Evolutionary conservation across 1,140 invertebrate genomes (phyloP).

Genomic region (Pissodes strobi): DNA sequence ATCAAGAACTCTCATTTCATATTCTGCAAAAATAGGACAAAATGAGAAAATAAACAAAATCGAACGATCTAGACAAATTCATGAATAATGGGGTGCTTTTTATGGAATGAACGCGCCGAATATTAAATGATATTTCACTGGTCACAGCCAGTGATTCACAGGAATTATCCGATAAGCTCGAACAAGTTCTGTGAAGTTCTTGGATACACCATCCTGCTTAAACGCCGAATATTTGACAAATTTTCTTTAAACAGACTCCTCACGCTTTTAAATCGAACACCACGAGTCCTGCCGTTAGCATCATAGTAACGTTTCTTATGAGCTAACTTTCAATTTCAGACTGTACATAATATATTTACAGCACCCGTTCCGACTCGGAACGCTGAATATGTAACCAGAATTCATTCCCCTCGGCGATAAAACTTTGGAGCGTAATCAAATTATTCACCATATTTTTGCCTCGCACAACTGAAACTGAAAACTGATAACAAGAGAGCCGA

Average conservation of each 20-base stretch:
- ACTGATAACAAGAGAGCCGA: conserved; percentile 42
- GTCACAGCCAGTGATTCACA: conserved; percentile 33
- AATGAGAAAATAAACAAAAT: too few species aligned
- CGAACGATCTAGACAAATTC: too few species aligned
- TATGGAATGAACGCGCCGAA: conserved; percentile 27
- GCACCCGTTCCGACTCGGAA: conserved; percentile 16
- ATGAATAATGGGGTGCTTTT: too few species aligned
- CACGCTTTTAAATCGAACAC: conserved; percentile 41
- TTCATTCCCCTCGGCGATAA: conserved; percentile 48
- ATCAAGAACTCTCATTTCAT: too few species aligned
- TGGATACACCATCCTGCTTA: too few species aligned
- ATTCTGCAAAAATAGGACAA: too few species aligned
- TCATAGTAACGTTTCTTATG: conserved; percentile 34
- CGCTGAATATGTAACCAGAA: conserved; percentile 40
- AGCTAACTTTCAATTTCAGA: conserved; percentile 52
- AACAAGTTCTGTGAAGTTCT: conserved; percentile 32
- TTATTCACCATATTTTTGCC: conserved; percentile 51
- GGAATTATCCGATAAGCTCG: conserved; percentile 29
- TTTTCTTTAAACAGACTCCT: conserved; percentile 40
- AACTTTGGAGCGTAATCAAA: conserved; percentile 51
- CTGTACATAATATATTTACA: conserved; percentile 51
- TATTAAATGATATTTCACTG: conserved; percentile 23
- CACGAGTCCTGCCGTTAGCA: conserved; percentile 20
- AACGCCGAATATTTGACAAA: too few species aligned
- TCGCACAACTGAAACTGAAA: conserved; percentile 42